Evolutionary conservation across 2,113 vertebrate genomes (phyloP).

Genomic region (Brevimyrus niger): DNA sequence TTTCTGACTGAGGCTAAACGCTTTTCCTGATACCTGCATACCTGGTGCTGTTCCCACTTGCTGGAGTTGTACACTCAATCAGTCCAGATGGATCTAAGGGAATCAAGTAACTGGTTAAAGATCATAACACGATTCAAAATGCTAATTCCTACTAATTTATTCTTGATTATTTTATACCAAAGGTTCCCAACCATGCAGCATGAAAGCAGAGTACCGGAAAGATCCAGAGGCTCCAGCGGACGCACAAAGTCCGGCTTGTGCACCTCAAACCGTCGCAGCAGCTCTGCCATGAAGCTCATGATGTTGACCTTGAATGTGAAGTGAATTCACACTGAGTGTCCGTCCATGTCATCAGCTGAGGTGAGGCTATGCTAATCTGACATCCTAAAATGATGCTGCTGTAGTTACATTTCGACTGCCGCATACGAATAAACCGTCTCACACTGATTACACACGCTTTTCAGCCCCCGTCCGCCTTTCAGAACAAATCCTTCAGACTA

Average conservation of each 20-base stretch:
- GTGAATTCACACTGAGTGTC: not conserved
- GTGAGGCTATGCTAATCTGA: not conserved
- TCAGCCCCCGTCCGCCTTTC: not conserved
- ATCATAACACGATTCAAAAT: not conserved
- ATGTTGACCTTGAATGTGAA: constrained; percentile 76
- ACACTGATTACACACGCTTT: not conserved
- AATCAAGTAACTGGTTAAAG: not conserved
- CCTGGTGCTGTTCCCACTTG: constrained; percentile 48
- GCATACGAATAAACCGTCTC: not conserved
- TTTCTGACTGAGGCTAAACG: not conserved
- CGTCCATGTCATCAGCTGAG: not conserved
- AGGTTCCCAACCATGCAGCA: not conserved
- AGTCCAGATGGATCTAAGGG: constrained; percentile 46
- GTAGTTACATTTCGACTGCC: not conserved
- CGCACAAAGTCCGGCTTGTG: constrained; percentile 74
- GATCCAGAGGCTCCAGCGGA: constrained; percentile 62
- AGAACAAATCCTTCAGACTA: not conserved
- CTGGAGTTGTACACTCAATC: constrained; percentile 45
- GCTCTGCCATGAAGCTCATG: constrained; percentile 73
- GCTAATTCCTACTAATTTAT: not conserved
- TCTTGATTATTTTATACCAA: not conserved
- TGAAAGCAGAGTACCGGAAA: constrained; percentile 53
- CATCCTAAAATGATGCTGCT: not conserved
- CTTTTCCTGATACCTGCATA: not conserved
- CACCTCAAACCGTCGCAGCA: constrained; percentile 77